Conservation (phyloP, 2,113 vertebrate genomes). For the human (Homo sapiens) region DNA sequence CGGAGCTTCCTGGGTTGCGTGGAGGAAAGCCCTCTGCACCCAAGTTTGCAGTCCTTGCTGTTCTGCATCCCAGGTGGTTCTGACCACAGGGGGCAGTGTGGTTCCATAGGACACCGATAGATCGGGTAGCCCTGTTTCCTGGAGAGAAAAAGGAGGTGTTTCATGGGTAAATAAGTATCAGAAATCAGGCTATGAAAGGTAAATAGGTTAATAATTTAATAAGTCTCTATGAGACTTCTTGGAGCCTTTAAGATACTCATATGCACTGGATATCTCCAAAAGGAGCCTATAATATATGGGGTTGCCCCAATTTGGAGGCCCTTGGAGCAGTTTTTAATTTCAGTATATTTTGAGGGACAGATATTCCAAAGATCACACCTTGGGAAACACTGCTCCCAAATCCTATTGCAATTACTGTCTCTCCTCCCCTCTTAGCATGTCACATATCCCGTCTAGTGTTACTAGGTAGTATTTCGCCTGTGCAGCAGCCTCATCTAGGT, state of each 20-base stretch:
- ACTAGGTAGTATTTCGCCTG: background rate
- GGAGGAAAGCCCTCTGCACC: background rate
- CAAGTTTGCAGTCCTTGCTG: accelerated
- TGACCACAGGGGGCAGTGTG: constrained; percentile 68
- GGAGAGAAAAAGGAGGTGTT: background rate
- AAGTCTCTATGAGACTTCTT: background rate
- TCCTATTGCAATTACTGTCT: background rate
- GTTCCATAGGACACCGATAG: background rate
- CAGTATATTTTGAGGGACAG: background rate
- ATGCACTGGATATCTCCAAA: background rate
- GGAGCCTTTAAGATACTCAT: background rate
- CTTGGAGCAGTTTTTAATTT: background rate
- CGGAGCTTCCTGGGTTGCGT: accelerated
- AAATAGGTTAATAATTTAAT: background rate
- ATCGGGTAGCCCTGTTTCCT: background rate
- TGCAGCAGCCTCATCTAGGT: background rate
- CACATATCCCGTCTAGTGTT: background rate
- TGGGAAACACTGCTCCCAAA: background rate
- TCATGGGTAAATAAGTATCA: background rate
- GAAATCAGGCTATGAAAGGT: background rate
- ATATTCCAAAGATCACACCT: too few relatives aligned
- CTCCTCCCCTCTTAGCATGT: accelerated
- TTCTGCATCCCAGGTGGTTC: constrained; percentile 74
- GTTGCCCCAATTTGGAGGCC: too few relatives aligned
- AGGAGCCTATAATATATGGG: accelerated